Conservation (phyloP, 2,113 vertebrate genomes). For the Melanotaenia duboulayi region DNA sequence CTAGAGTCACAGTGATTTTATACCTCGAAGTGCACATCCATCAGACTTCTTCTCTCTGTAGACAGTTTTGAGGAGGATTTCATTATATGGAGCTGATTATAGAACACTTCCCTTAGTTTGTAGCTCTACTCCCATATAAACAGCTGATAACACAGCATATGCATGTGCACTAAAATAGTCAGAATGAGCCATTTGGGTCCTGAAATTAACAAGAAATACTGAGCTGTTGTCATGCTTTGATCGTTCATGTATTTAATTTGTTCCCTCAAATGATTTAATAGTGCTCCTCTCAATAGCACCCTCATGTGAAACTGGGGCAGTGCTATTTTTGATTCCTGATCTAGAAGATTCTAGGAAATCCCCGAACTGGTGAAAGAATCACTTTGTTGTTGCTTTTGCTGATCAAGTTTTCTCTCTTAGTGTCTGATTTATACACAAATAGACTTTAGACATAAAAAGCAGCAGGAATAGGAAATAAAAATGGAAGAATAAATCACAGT, state of each 20-base stretch:
- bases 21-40: not conserved
- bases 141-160: not conserved
- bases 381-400: not conserved
- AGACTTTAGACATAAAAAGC: no score
- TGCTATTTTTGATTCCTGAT: not conserved
- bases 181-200: not conserved
- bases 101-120: no score
- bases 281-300: not conserved
- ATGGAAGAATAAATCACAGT: no score
- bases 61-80: slow-evolving; percentile 13
- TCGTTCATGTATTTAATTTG: not conserved
- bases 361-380: not conserved
- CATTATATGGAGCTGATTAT: slow-evolving; percentile 9
- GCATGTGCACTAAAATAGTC: not conserved
- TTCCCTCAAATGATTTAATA: not conserved
- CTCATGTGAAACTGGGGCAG: not conserved
- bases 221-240: not conserved
- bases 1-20: not conserved
- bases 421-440: not conserved
- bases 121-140: not conserved
- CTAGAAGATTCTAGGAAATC: not conserved
- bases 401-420: not conserved
- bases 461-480: no score
- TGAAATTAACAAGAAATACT: not conserved
- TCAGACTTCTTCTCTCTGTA: not conserved